These are phyloP conservation scores for Apotomis turbidana DNA, from an alignment of 2,888 invertebrate species.

Conservation along the genomic window DNA sequence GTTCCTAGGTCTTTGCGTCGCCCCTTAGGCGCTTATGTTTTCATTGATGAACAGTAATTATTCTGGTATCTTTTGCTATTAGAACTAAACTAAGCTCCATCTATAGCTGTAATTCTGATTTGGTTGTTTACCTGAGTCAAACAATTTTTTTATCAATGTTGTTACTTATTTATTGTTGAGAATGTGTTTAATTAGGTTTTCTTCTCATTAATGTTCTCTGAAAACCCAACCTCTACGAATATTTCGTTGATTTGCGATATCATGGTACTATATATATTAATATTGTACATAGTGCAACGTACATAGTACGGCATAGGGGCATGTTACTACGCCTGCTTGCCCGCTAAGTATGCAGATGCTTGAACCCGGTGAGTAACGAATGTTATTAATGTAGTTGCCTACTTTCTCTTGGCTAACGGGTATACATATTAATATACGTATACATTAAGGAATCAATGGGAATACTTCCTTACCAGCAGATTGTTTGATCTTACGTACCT, in stretches of 20 bases:
- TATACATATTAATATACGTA: background rate
- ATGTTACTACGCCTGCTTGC: background rate
- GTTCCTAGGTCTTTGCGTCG: background rate
- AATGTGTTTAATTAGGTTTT: no score
- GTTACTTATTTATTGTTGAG: no score
- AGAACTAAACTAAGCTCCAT: no score
- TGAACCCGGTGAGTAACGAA: slow-evolving; percentile 8
- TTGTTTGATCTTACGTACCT: no score
- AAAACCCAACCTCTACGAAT: no score
- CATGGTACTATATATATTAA: background rate
- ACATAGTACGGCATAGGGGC: background rate
- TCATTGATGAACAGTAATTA: background rate
- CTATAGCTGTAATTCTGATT: no score
- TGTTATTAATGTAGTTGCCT: slow-evolving; percentile 28
- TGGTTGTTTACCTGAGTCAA: no score
- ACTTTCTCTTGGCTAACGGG: slow-evolving; percentile 27
- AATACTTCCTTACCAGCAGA: background rate
- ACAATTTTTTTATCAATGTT: no score
- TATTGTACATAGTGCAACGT: background rate
- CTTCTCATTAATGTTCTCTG: no score
- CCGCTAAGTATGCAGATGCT: slow-evolving; percentile 9
- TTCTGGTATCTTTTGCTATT: no score
- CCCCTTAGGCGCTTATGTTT: background rate
- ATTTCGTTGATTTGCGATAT: background rate
- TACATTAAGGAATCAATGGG: slow-evolving; percentile 11